Evolutionary conservation across 2,888 invertebrate genomes (phyloP), one percentile per base, ranked within the genome.

Genomic region (Ormyrus nitidulus): DNA sequence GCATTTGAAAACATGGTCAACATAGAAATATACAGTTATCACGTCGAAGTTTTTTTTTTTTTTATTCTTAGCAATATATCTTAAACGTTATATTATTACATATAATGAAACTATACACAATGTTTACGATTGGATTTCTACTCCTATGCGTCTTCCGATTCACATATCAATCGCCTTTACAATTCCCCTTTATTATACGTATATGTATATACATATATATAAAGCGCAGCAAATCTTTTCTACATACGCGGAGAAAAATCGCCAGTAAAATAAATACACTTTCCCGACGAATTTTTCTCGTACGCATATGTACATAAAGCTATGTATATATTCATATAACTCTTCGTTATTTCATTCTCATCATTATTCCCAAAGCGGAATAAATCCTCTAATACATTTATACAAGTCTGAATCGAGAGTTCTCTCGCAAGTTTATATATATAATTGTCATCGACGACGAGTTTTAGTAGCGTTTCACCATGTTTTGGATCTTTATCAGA

Each of bases 21-120:
- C 89, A 89, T 89, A 89, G 86, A 88, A 88, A 89, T 89, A 89
- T 89, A 87, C 87, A 88, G 84, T 88, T 84, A 87, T 88, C 85
- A 87, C 86, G 86, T 87, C 83, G 85, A 86, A 77, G 61, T 83
- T 81, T 75, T 62, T 82, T 81, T 83, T 62, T 70, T 51, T 13
- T 58, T 34, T 66, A 59, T 51, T 62, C 34, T 62, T 56, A 65
- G 51, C 59, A 34, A 34, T 34, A 13, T 65, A 61, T 73, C 62
- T 66, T 66, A 78, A 66, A 76, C 64, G 3, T 79, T 79, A 34
- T 34, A 83, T 83, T 79, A 76, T 83, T 78, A 85, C 83, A 84
- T 85, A 86, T 83, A 86, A 77, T 83, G 83, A 85, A 83, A 84
- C 84, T 86, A 85, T 85, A 85, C 84, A 86, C 82, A 79, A 81